These are phyloP conservation scores for Dynastes tityus DNA, from an alignment of 2,888 invertebrate genomes.

Conservation along the genomic window DNA sequence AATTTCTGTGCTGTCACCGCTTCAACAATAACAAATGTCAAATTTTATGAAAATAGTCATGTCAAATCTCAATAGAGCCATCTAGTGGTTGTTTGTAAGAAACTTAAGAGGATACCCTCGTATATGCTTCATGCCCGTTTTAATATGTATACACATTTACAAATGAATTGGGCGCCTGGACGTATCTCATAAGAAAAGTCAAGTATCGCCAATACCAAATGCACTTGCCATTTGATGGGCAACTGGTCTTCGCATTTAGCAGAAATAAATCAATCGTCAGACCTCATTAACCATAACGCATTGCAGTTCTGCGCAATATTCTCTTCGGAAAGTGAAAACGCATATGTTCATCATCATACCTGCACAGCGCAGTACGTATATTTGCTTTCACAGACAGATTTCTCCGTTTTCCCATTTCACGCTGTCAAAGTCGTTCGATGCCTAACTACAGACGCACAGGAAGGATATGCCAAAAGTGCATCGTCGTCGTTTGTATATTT, in stretches of 20 bases:
- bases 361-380: background rate
- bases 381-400: slow-evolving; percentile 1
- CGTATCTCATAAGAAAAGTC: too few relatives aligned
- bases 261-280: slow-evolving; percentile 16
- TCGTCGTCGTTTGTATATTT: slow-evolving; percentile 1
- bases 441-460: background rate
- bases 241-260: slow-evolving; percentile 1
- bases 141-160: too few relatives aligned
- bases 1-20: too few relatives aligned
- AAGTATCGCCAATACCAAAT: too few relatives aligned
- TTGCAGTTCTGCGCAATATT: background rate
- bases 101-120: too few relatives aligned
- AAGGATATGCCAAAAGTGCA: slow-evolving; percentile 7
- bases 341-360: slow-evolving; percentile 6
- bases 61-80: too few relatives aligned
- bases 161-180: too few relatives aligned
- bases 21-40: too few relatives aligned
- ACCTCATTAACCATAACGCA: slow-evolving; percentile 2
- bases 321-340: slow-evolving; percentile 15
- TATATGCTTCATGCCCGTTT: too few relatives aligned
- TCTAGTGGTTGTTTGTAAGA: too few relatives aligned
- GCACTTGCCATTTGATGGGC: too few relatives aligned
- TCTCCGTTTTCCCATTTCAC: slow-evolving; percentile 9
- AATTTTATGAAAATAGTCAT: too few relatives aligned
- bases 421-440: background rate